Evolutionary conservation across 1,140 invertebrate species (phyloP), one percentile per base, ranked within the genome.

Genomic region (Nephotettix cincticeps): DNA sequence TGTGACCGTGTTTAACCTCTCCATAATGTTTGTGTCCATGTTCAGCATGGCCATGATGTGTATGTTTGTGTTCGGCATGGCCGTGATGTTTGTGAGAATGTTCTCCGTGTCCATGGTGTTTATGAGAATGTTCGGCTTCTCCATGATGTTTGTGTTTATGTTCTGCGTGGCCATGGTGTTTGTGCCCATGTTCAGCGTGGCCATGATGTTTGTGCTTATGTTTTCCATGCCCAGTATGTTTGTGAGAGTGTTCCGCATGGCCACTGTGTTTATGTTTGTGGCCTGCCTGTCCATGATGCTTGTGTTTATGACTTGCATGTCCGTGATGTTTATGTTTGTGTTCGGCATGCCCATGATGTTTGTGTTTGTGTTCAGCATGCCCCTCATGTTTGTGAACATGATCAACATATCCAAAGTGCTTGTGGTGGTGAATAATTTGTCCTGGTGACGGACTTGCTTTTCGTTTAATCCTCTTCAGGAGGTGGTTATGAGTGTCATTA

Each of bases 251-350:
- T 19, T 70, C 58, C 9, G 58, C 69, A 30, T 70, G 69, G 25
- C 69, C 69, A 29, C 32, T 14, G 17, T 70, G 69, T 65, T 70
- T 70, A 36, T 70, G 69, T 47, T 19, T 29, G 28, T 70, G 69
- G n/a, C 47, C 69, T 14, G 40, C 69, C n/a, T 65, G 58, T 21
- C 69, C 69, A 61, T 25, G 43, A 28, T 70, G 69, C 27, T 70
- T 70, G 43, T 70, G 64, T 9, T 43, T 25, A 25, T 67, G 64
- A 23, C 25, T 30, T 1, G 40, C 40, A 27, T 67, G 32, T 1
- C 64, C 64, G 30, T 14, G 25, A n/a, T 63, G 58, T 25, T 63
- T 25, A 29, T 63, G 58, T 13, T 23, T 23, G 27, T 63, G 58
- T 6, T 63, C 23, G 4, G 23, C 23, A 63, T 63, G 58, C 4